Base-by-base conservation (phyloP, 2,888 invertebrate species). In the Dysmachus trigonus region DNA sequence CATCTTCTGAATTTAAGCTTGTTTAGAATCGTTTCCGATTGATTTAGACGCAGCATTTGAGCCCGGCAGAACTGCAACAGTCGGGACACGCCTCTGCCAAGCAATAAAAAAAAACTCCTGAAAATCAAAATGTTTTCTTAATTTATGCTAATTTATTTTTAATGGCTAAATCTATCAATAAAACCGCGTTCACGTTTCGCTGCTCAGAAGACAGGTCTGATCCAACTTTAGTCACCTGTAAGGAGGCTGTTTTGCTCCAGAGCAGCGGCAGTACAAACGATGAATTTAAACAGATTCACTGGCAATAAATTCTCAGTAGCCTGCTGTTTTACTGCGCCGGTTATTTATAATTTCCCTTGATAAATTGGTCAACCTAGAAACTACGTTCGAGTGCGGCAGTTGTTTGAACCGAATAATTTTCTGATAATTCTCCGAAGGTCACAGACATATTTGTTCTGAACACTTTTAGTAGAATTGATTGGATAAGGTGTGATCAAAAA, bases 91-190 rank as follows among this genome's bases (percentile, higher is more conserved):
- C 27, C 41, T 77, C 22, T 77, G 27, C 13, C 7, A 6, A 30
- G 47, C 77, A 47, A 47, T 41, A 41, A 77, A 73, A 77, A 8
- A 13, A n/a, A n/a, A 47, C 47, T 77, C 77, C 15, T 47, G 27
- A 77, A 77, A 77, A 47, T 77, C 47, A 3, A 10, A 22, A 10
- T 18, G n/a, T 77, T 51, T 77, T 47, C 47, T 77, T 30, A 77
- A 47, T 77, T 47, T 77, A 77, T 77, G 47, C n/a, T 77, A 77
- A 77, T 77, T 77, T 77, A 77, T 77, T 77, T 77, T 35, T 77
- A 77, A 77, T 77, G 47, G 27, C 22, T n/a, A 27, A 47, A 77
- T 77, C 77, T 77, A 77, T 77, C 77, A 77, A 77, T 77, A n/a
- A 77, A 77, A 47, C 22, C 30, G 5, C 30, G 41, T 13, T 13